Base-by-base conservation (phyloP, 2,888 invertebrate species). In the Cephus rjabovi region DNA sequence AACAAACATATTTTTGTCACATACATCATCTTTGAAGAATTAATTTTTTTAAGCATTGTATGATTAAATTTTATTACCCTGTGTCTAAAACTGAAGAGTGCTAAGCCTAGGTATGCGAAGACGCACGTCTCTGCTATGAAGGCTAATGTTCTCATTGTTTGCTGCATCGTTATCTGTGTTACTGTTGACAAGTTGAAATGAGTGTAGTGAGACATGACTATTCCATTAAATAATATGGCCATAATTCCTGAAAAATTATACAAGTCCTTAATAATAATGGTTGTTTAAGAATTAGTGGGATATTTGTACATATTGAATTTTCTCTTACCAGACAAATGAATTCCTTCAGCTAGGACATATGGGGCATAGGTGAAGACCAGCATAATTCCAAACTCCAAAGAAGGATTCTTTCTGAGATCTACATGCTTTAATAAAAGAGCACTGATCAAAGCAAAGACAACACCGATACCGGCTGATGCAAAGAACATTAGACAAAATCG, bases 121-220 rank as follows among this genome's bases (percentile, higher is more conserved):
- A 99, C 99, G 92, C 98, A 98, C 0, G 99, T 99, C 93, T 99
- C 99, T 85, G 97, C 99, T 83, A 99, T 98, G 89, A 99, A 99
- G 3, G 99, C 97, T 79, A 99, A 93, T 0, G 99, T 99, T 88
- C 98, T 94, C 95, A 99, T 97, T 0, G 99, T 99, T 92, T 99
- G 99, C 91, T 99, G 99, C 96, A 99, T 99, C 4, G 99, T 99
- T 76, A 99, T 98, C 93, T 99, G 99, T 0, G 99, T 99, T 33
- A 99, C 97, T 0, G 99, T 99, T 1, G 99, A 99, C 73, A 99
- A 93, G 92, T 99, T 99, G 89, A 97, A 98, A 93, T 99, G 99
- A 23, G 99, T 99, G 92, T 99, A 99, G 92, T 99, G 99, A 0
- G 99, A 99, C 99, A 99, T 99, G 1, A 99, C 98, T 89, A 99